phyloP scores from a whole-genome alignment of 1,140 invertebrate genomes.

The Neotoxoptera formosana region DNA sequence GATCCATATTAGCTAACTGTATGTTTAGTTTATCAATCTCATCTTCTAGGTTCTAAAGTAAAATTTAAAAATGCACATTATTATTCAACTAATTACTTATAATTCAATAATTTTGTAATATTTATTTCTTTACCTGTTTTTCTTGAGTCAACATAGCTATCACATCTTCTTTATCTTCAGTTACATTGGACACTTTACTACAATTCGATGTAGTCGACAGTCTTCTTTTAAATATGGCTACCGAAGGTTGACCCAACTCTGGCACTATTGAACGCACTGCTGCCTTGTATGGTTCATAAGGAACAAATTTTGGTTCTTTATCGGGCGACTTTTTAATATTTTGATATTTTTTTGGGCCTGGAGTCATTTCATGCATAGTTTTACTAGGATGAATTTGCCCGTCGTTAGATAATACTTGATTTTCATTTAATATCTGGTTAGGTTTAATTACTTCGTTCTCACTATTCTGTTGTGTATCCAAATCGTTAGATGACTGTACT shows the following conservation, averaged over 20 bases:
- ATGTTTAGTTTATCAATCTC: conserved; percentile 70
- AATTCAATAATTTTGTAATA: too few relatives aligned
- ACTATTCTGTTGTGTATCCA: background rate
- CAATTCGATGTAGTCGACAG: conserved; percentile 60
- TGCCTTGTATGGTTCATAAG: conserved; percentile 87
- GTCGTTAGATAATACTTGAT: background rate
- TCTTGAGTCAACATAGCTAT: conserved; percentile 29
- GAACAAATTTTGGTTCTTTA: conserved; percentile 84
- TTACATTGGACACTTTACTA: conserved; percentile 63
- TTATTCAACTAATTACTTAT: too few relatives aligned
- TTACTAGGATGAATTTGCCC: background rate
- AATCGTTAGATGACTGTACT: background rate
- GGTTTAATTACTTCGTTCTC: background rate
- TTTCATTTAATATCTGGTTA: background rate
- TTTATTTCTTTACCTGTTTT: conserved; percentile 35
- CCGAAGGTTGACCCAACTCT: conserved; percentile 60
- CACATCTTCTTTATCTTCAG: conserved; percentile 75
- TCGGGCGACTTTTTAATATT: conserved; percentile 65
- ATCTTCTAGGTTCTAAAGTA: conserved; percentile 63
- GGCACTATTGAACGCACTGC: conserved; percentile 81
- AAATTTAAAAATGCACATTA: conserved; percentile 30
- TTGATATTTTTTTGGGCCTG: conserved; percentile 54
- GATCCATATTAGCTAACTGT: conserved; percentile 72
- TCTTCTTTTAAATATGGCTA: conserved; percentile 63
- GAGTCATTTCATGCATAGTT: conserved; percentile 35